Conservation (phyloP, 2,888 invertebrate species). For the Drosophila atroscutellata region DNA sequence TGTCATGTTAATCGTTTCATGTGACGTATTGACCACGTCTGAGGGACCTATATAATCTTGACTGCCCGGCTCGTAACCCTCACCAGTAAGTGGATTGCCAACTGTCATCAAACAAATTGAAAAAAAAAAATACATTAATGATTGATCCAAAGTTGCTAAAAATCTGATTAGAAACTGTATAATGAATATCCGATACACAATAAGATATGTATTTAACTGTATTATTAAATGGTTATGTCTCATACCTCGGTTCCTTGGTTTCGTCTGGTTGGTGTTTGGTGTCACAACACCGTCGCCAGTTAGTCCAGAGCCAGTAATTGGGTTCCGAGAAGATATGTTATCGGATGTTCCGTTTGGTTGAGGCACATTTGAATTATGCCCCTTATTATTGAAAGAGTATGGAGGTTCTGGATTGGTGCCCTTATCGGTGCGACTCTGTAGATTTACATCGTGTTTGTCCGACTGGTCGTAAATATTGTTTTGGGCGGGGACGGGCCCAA, state of each 20-base stretch:
- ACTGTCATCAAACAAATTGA: neutral
- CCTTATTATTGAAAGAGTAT: conserved; percentile 50
- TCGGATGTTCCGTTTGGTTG: conserved; percentile 21
- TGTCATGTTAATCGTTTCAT: neutral
- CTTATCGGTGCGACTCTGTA: conserved; percentile 48
- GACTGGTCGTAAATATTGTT: conserved; percentile 30
- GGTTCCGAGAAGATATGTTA: conserved; percentile 23
- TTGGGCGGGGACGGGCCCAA: conserved; percentile 32
- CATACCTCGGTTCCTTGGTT: conserved; percentile 51
- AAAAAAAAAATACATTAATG: neutral
- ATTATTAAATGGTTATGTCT: neutral
- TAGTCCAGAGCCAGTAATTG: conserved; percentile 57
- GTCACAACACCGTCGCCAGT: conserved; percentile 57
- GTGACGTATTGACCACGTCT: accelerated
- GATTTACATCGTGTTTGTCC: conserved; percentile 44
- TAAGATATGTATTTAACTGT: neutral
- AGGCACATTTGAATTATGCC: neutral
- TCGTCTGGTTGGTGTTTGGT: too few relatives aligned
- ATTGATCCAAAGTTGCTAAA: neutral
- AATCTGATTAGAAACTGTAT: neutral
- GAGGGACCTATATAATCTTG: conserved; percentile 14
- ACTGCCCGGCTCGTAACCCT: conserved; percentile 18
- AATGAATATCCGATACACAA: neutral
- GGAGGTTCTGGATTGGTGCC: conserved; percentile 57
- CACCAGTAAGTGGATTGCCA: conserved; percentile 26